Conservation (phyloP, 1,140 invertebrate species). For the Cyrtorhinus lividipennis region DNA sequence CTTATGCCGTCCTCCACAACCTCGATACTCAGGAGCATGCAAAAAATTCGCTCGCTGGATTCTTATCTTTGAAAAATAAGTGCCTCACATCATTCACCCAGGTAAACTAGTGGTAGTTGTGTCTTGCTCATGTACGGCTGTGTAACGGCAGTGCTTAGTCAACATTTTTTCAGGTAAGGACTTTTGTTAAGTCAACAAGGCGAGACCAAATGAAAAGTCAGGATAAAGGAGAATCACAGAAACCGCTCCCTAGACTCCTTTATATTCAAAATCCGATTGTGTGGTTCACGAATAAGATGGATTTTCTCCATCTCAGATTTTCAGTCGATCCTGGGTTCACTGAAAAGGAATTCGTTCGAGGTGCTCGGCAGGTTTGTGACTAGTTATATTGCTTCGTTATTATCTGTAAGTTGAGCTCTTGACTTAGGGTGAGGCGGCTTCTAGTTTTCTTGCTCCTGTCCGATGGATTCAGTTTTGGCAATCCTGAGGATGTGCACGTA, state of each 20-base stretch:
- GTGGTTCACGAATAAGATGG: slow-evolving; percentile 22
- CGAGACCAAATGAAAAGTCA: background rate
- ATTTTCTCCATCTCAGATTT: slow-evolving; percentile 20
- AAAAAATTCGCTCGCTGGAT: background rate
- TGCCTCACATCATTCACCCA: background rate
- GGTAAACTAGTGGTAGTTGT: background rate
- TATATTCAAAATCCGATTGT: slow-evolving; percentile 23
- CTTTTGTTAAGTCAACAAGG: background rate
- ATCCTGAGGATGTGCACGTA: too few relatives aligned
- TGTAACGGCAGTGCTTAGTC: background rate
- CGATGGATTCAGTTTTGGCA: too few relatives aligned
- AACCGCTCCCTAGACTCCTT: slow-evolving; percentile 15
- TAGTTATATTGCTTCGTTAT: background rate
- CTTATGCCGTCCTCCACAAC: background rate
- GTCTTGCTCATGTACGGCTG: background rate
- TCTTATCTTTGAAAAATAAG: background rate
- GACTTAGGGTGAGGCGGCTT: too few relatives aligned
- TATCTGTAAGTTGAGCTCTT: too few relatives aligned
- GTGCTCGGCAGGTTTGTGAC: slow-evolving; percentile 18
- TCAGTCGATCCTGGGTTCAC: slow-evolving; percentile 19
- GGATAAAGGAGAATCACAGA: background rate
- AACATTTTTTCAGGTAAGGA: background rate
- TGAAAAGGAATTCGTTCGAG: slow-evolving; percentile 22
- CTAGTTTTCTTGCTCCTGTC: too few relatives aligned
- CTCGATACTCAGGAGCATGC: background rate